Evolutionary conservation across 2,797 vertebrate genomes (phyloP).

Genomic region (Urophycis tenuis): DNA sequence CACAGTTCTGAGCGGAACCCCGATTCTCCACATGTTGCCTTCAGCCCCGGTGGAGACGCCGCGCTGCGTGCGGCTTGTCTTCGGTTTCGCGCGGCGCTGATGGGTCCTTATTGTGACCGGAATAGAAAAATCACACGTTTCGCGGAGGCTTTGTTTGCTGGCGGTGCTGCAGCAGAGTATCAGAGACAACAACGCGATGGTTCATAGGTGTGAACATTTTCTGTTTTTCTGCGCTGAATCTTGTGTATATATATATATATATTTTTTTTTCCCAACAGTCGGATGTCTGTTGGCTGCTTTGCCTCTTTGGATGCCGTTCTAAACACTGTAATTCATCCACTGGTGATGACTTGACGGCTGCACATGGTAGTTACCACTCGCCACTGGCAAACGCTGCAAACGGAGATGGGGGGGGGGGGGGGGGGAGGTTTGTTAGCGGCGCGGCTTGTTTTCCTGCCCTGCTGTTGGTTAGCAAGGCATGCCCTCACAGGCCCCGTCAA

Average conservation of each 20-base stretch:
- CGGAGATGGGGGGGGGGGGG: not conserved
- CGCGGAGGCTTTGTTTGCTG: not conserved
- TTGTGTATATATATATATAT: not conserved
- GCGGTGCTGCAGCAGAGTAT: not conserved
- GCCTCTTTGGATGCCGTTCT: slow-evolving; percentile 24
- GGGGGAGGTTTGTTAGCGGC: slow-evolving; percentile 13
- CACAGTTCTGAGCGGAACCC: not conserved
- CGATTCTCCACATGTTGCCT: slow-evolving; percentile 18
- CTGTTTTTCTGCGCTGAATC: not conserved
- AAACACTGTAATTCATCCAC: slow-evolving; percentile 43
- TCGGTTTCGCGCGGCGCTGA: not conserved
- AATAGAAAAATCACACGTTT: not conserved
- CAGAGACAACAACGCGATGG: not conserved
- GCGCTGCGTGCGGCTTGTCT: slow-evolving; percentile 21
- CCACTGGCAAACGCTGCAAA: slow-evolving; percentile 16
- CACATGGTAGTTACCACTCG: slow-evolving; percentile 27
- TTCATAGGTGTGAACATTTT: not conserved
- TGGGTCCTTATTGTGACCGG: not conserved
- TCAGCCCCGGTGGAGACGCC: slow-evolving; percentile 30
- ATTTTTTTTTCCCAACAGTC: not conserved
- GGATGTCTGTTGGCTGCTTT: not conserved
- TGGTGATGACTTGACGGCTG: slow-evolving; percentile 35
- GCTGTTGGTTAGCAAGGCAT: slow-evolving; percentile 30
- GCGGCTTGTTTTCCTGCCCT: slow-evolving; percentile 24
- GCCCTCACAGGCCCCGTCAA: slow-evolving; percentile 22